A percentile compares a stretch with the other conserved stretches of the same genome.
These are phyloP conservation scores for Melipona bicolor DNA, from an alignment of 2,888 invertebrate species.

Conservation along the genomic window DNA sequence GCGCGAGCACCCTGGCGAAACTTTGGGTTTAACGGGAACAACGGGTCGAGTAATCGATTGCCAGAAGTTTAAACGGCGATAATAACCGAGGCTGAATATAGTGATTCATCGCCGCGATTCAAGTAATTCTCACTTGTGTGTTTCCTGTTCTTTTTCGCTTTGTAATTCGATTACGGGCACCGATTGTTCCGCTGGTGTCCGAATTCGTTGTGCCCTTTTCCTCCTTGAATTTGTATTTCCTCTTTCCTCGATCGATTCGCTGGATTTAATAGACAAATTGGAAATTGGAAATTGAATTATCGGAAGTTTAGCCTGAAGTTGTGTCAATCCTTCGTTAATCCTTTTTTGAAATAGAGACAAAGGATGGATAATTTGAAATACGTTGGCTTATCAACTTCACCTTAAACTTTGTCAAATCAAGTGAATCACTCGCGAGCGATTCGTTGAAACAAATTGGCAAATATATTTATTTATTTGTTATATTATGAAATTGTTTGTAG, in stretches of 20 bases:
- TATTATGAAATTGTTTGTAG: neutral
- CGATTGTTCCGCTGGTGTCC: neutral
- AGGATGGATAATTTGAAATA: too few relatives aligned
- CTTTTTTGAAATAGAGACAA: too few relatives aligned
- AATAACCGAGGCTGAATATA: neutral
- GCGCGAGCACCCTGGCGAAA: neutral
- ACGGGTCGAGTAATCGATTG: neutral
- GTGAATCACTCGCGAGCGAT: too few relatives aligned
- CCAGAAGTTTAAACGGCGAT: neutral
- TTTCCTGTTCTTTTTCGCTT: neutral
- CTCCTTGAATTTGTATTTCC: neutral
- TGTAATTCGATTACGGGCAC: neutral
- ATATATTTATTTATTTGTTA: neutral
- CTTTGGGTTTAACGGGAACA: neutral
- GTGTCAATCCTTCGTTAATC: too few relatives aligned
- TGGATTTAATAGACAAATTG: neutral
- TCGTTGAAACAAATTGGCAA: neutral
- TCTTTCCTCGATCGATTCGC: neutral
- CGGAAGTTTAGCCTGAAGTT: too few relatives aligned
- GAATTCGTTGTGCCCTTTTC: neutral
- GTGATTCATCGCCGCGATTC: neutral
- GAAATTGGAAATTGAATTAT: neutral
- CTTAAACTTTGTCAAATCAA: too few relatives aligned
- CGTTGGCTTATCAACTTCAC: too few relatives aligned
- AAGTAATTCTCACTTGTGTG: neutral